phyloP scores from a whole-genome alignment of 1,140 invertebrate genomes.

The Zaprionus nigranus region DNA sequence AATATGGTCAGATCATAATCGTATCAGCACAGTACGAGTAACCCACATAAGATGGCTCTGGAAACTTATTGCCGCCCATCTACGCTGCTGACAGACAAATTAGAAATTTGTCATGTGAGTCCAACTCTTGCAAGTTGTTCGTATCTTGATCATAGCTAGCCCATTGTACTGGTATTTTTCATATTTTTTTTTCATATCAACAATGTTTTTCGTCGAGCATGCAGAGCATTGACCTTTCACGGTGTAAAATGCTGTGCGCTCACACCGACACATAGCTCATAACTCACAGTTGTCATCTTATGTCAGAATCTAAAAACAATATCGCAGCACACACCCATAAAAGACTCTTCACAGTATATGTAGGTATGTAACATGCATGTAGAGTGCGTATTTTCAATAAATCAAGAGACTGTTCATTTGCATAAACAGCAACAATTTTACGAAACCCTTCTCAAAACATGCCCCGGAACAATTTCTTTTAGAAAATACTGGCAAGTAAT shows the following conservation, averaged over 20 bases:
- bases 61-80: slow-evolving; percentile 37
- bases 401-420: slow-evolving; percentile 48
- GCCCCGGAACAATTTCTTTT: slow-evolving; percentile 35
- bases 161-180: slow-evolving; percentile 15
- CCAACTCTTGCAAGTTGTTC: neutral
- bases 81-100: slow-evolving; percentile 47
- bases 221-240: slow-evolving; percentile 51
- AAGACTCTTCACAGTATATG: slow-evolving; percentile 16
- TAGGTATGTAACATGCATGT: neutral
- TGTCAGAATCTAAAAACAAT: slow-evolving; percentile 71
- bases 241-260: slow-evolving; percentile 2
- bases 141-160: slow-evolving; percentile 12
- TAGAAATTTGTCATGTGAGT: slow-evolving; percentile 46
- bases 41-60: slow-evolving; percentile 19
- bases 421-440: slow-evolving; percentile 35
- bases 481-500: slow-evolving; percentile 60
- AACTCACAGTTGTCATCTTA: slow-evolving; percentile 73
- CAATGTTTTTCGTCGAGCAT: slow-evolving; percentile 3
- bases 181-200: neutral
- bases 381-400: slow-evolving; percentile 45
- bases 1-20: slow-evolving; percentile 48
- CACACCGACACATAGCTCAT: slow-evolving; percentile 50
- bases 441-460: slow-evolving; percentile 57
- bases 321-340: slow-evolving; percentile 38
- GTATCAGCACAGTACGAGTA: slow-evolving; percentile 21